Evolutionary conservation across 2,113 vertebrate genomes (phyloP).

Genomic region (Rhadina sibilatrix): DNA sequence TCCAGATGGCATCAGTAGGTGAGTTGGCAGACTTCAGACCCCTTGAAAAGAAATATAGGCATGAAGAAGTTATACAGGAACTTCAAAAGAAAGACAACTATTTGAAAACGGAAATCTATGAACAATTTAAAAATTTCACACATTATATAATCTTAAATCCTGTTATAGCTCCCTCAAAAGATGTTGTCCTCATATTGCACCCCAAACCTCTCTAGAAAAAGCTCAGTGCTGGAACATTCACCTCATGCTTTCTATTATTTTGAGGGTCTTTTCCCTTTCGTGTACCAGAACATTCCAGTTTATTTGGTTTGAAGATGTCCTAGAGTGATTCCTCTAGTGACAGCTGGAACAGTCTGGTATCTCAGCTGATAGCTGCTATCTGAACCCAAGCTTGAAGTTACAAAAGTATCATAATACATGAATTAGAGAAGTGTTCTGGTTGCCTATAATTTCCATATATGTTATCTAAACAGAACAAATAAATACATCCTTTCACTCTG

Average conservation of each 20-base stretch:
- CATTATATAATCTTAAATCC: neutral
- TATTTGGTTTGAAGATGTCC: neutral
- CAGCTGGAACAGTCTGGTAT: neutral
- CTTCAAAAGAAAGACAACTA: neutral
- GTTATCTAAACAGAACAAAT: neutral
- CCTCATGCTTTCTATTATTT: neutral
- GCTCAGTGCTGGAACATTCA: neutral
- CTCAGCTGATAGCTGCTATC: neutral
- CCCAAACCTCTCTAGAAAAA: neutral
- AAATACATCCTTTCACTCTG: neutral
- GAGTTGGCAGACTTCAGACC: neutral
- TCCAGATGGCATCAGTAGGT: accelerated
- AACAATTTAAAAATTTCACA: neutral
- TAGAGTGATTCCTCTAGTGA: neutral
- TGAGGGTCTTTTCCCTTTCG: neutral
- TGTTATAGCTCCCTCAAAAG: neutral
- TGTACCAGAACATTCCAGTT: neutral
- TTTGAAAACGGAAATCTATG: neutral
- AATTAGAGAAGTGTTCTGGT: neutral
- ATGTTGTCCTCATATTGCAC: neutral
- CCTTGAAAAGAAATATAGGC: neutral
- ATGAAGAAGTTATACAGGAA: neutral
- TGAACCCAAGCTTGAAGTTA: neutral
- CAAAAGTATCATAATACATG: neutral
- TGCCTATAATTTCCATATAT: neutral